phyloP scores from a whole-genome alignment of 2,113 vertebrate genomes.

The Antechinus flavipes region DNA sequence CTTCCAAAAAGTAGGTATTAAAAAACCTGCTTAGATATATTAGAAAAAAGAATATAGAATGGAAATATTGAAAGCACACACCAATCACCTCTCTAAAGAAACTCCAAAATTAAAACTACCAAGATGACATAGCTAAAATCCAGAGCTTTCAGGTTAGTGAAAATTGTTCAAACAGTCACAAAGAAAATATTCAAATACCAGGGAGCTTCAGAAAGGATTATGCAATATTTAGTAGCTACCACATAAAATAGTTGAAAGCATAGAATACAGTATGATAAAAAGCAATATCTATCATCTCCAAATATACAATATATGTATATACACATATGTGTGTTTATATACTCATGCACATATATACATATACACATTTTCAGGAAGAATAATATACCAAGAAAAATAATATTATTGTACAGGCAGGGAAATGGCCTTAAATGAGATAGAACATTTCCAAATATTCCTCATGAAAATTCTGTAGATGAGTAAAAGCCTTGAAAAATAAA shows the following conservation, averaged over 20 bases:
- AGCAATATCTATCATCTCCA: background rate
- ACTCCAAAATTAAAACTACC: background rate
- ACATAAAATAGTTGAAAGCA: background rate
- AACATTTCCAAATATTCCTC: no score
- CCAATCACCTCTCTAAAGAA: background rate
- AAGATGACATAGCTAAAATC: background rate
- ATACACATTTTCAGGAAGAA: no score
- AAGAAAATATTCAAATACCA: background rate
- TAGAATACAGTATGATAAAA: background rate
- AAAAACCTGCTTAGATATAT: background rate
- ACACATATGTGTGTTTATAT: no score
- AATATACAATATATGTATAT: no score
- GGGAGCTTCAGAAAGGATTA: background rate
- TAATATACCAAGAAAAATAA: no score
- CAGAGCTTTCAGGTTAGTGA: background rate
- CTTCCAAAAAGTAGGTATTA: background rate
- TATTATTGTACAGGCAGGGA: no score
- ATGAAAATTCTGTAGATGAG: no score
- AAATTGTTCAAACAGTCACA: background rate
- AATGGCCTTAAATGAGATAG: no score
- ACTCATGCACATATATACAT: no score
- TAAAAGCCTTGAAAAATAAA: no score
- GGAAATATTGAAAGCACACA: background rate
- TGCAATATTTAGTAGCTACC: background rate
- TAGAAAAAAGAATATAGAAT: background rate